A percentile compares a stretch with the other conserved stretches of the same genome.
Evolutionary conservation across 2,888 invertebrate species (phyloP).

Genomic region (Eurois occulta): DNA sequence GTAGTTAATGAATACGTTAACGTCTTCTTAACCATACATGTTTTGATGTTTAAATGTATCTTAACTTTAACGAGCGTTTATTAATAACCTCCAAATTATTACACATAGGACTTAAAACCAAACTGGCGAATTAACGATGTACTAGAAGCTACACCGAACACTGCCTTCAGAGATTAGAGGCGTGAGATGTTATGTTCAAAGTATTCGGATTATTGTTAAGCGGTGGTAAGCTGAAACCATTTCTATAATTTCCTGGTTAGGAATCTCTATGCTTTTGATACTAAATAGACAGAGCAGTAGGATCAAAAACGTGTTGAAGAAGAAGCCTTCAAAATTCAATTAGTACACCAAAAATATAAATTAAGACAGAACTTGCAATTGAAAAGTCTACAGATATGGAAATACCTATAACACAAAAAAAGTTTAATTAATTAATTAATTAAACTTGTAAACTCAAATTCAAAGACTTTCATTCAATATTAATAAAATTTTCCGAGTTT

Average conservation of each 20-base stretch:
- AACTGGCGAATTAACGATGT: no score
- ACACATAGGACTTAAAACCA: no score
- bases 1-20: no score
- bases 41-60: no score
- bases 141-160: no score
- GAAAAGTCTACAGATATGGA: slow-evolving; percentile 20
- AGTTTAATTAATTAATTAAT: slow-evolving; percentile 34
- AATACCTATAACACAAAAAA: slow-evolving; percentile 24
- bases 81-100: neutral
- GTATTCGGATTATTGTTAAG: neutral
- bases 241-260: neutral
- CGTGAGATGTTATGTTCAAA: no score
- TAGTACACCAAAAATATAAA: neutral
- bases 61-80: no score
- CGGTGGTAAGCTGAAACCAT: neutral
- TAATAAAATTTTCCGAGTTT: slow-evolving; percentile 7
- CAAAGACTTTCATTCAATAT: slow-evolving; percentile 2
- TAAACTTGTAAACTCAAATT: slow-evolving; percentile 26
- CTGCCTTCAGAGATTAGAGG: no score
- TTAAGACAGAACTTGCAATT: neutral
- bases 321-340: neutral
- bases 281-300: neutral
- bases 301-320: neutral
- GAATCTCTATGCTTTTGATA: neutral
- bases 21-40: no score